Conservation (phyloP, 2,113 vertebrate genomes). For the Prinia subflava region DNA sequence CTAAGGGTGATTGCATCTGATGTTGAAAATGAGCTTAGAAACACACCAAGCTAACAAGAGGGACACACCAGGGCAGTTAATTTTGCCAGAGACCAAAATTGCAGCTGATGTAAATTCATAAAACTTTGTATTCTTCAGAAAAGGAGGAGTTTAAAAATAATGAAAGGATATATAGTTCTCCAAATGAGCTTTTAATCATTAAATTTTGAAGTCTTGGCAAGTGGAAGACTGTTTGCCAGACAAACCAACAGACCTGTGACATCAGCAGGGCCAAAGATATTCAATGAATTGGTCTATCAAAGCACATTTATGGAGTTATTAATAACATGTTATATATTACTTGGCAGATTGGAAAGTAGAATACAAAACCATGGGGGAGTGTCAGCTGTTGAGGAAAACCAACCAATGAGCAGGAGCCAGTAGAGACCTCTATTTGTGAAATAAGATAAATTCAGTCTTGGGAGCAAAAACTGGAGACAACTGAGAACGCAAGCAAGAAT, state of each 20-base stretch:
- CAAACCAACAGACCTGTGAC: not conserved
- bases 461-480: not conserved
- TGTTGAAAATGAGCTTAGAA: not conserved
- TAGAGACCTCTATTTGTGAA: not conserved
- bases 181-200: not conserved
- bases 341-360: conserved; percentile 3
- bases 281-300: not conserved
- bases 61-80: not conserved
- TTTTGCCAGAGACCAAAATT: not conserved
- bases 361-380: not conserved
- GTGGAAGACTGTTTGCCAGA: not conserved
- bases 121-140: not conserved
- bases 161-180: not conserved
- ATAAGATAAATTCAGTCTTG: not conserved
- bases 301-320: not conserved
- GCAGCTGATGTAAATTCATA: not conserved
- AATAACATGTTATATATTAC: not conserved
- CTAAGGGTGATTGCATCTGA: not conserved
- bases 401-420: not conserved
- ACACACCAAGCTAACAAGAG: not conserved
- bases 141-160: not conserved
- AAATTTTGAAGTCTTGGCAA: not conserved
- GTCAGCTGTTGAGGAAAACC: not conserved
- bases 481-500: not conserved
- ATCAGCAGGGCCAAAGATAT: not conserved